phyloP scores from a whole-genome alignment of 2,888 invertebrate genomes.

The Clistopyga incitator region DNA sequence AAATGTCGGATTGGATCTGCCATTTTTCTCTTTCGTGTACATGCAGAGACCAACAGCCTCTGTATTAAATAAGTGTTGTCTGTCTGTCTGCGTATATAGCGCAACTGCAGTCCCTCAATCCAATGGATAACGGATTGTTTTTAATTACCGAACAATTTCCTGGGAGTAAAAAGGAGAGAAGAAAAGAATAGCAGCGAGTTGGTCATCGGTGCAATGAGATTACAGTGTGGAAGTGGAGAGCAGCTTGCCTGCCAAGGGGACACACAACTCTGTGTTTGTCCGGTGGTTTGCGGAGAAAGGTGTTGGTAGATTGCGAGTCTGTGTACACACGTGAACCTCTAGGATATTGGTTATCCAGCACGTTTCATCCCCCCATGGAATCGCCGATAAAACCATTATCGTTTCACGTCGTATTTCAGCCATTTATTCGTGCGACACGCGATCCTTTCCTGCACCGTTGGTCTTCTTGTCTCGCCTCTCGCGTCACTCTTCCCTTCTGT shows the following conservation, averaged over 20 bases:
- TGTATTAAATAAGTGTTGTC: not conserved
- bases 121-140: slow-evolving; percentile 74
- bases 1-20: too few relatives aligned
- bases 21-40: not conserved
- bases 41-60: not conserved
- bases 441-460: slow-evolving; percentile 55
- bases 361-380: slow-evolving; percentile 70
- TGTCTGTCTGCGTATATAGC: not conserved
- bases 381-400: slow-evolving; percentile 74
- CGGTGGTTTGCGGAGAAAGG: slow-evolving; percentile 34
- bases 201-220: slow-evolving; percentile 34
- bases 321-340: slow-evolving; percentile 53
- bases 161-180: slow-evolving; percentile 30
- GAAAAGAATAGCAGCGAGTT: not conserved
- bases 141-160: slow-evolving; percentile 73
- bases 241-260: slow-evolving; percentile 27
- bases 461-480: slow-evolving; percentile 49
- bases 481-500: slow-evolving; percentile 29
- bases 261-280: not conserved
- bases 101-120: slow-evolving; percentile 22
- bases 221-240: not conserved
- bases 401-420: slow-evolving; percentile 71
- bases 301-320: slow-evolving; percentile 25
- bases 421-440: slow-evolving; percentile 68
- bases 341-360: slow-evolving; percentile 71